Conservation (phyloP, 2,888 invertebrate genomes). For the Drosophila monieri region DNA sequence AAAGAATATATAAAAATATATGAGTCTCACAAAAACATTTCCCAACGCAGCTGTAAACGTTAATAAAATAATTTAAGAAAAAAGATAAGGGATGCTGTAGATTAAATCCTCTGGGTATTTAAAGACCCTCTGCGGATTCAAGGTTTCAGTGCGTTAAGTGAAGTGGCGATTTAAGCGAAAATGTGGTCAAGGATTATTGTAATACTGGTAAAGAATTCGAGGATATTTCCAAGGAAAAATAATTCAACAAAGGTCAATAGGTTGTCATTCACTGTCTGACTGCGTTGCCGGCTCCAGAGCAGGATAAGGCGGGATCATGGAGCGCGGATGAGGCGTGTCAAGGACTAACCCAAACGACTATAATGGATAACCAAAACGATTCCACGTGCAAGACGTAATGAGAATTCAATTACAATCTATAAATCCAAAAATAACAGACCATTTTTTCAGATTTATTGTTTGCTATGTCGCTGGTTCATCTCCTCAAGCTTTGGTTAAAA, state of each 20-base stretch:
- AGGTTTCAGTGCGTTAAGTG: conserved; percentile 29
- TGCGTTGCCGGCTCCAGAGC: conserved; percentile 17
- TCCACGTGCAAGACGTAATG: conserved; percentile 27
- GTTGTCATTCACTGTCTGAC: conserved; percentile 11
- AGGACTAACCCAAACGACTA: background rate
- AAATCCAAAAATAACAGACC: background rate
- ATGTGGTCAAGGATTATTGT: conserved; percentile 28
- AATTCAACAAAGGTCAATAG: background rate
- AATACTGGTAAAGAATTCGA: conserved; percentile 15
- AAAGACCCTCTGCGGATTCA: conserved; percentile 10
- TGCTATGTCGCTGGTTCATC: conserved; percentile 7
- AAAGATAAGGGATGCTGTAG: conserved; percentile 30
- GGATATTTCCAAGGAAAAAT: background rate
- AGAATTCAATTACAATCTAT: background rate
- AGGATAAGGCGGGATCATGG: conserved; percentile 5
- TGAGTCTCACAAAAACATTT: conserved; percentile 8
- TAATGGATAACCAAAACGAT: conserved; percentile 26
- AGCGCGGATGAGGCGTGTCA: conserved; percentile 15
- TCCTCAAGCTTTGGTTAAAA: background rate
- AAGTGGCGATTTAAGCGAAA: conserved; percentile 4
- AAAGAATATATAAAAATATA: conserved; percentile 1
- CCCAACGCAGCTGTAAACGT: conserved; percentile 20
- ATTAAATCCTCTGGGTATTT: conserved; percentile 19
- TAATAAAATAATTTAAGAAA: conserved; percentile 6
- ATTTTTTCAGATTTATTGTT: conserved; percentile 22